Evolutionary conservation across 2,888 invertebrate genomes (phyloP), one percentile per base, ranked within the genome.

Genomic region (Standfussiana lucernea): DNA sequence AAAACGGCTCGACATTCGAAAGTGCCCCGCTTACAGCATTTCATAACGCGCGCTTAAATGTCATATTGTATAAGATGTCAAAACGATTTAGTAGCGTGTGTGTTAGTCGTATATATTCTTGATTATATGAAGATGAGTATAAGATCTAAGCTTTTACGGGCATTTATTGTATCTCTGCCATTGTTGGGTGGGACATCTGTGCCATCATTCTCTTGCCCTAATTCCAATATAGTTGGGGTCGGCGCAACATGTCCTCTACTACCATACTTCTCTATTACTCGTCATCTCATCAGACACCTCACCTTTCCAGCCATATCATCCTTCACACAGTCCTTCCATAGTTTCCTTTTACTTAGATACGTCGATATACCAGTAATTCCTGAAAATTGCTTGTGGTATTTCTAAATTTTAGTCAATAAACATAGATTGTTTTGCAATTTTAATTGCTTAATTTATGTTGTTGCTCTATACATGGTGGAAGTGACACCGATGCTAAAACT

Each of bases 11-110:
- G 59, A 13, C 65, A 82, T 85, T 83, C 70, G 83, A 83, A 83
- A 83, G 83, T 81, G 85, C 67, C 85, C 85, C 32, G 59, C 64
- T 77, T 83, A 71, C 42, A 40, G 1, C 2, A 64, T 85, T 86
- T 83, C 86, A 83, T 83, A 80, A 86, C 59, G 45, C 37, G n/a
- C 5, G 42, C 11, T 42, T 68, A 82, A 76, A 78, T 79, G 79
- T 74, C 75, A 83, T 69, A 83, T 83, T 83, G 83, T 86, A 86
- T 74, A 84, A 86, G 72, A 79, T 68, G 72, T 21, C 72, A 62
- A 62, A 64, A 66, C 45, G 24, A 15, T 75, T 61, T n/a, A 67
- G 1, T 15, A 50, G 40, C 3, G 37, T 35, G 15, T 53, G 21
- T 42, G 32, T n/a, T 77, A 35, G 18, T n/a, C 10, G 53, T 21